These are phyloP conservation scores for Panopea generosa DNA, from an alignment of 2,888 invertebrate species.

Conservation along the genomic window DNA sequence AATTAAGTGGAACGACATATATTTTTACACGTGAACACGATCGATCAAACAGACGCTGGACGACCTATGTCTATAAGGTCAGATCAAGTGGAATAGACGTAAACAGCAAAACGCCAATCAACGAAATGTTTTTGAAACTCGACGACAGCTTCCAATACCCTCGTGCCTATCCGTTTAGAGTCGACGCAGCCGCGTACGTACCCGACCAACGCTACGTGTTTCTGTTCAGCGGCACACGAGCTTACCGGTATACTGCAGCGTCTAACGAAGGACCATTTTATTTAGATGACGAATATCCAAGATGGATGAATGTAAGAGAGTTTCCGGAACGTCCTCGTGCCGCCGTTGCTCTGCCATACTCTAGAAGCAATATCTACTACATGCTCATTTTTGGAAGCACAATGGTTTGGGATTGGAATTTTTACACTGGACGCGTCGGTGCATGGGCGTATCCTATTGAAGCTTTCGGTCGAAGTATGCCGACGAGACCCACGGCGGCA, in stretches of 20 bases:
- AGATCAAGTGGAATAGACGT: slow-evolving; percentile 14
- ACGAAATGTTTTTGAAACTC: slow-evolving; percentile 25
- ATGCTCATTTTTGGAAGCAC: slow-evolving; percentile 54
- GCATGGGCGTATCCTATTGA: slow-evolving; percentile 59
- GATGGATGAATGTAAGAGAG: slow-evolving; percentile 51
- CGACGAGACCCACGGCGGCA: slow-evolving; percentile 34
- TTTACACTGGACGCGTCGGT: slow-evolving; percentile 45
- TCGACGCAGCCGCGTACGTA: slow-evolving; percentile 54
- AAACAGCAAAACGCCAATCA: slow-evolving; percentile 23
- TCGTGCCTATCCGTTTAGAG: slow-evolving; percentile 31
- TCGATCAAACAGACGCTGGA: background rate
- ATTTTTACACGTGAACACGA: slow-evolving; percentile 32
- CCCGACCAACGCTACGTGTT: slow-evolving; percentile 28
- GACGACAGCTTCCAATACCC: no score
- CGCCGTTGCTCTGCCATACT: slow-evolving; percentile 49
- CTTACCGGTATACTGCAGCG: slow-evolving; percentile 34
- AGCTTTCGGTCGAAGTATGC: slow-evolving; percentile 50
- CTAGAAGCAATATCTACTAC: slow-evolving; percentile 29
- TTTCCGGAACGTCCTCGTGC: slow-evolving; percentile 57
- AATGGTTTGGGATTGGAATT: slow-evolving; percentile 61
- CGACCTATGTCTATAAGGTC: slow-evolving; percentile 46
- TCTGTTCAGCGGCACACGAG: slow-evolving; percentile 45
- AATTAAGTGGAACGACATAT: slow-evolving; percentile 17
- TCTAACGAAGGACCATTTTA: slow-evolving; percentile 8
- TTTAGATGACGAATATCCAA: slow-evolving; percentile 33